Conservation (phyloP, 2,888 invertebrate genomes). For the Elmis aenea region DNA sequence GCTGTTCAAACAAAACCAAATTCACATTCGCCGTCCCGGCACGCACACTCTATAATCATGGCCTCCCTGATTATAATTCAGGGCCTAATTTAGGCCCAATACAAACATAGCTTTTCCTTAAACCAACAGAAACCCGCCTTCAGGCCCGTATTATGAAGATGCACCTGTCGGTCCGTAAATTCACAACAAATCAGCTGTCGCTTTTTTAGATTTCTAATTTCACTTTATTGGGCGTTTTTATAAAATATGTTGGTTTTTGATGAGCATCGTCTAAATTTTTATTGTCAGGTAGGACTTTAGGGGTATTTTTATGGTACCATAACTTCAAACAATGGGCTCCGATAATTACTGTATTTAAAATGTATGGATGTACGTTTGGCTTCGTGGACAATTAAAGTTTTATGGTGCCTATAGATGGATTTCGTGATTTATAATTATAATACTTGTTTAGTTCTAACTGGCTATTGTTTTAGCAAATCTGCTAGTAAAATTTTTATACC, state of each 20-base stretch:
- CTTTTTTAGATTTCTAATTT: slow-evolving; percentile 24
- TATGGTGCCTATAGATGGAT: too few relatives aligned
- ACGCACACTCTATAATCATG: slow-evolving; percentile 38
- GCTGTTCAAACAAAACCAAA: too few relatives aligned
- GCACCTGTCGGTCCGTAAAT: slow-evolving; percentile 38
- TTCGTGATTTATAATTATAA: too few relatives aligned
- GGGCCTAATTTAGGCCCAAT: slow-evolving; percentile 37
- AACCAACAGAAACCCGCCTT: slow-evolving; percentile 37
- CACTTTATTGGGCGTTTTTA: not conserved
- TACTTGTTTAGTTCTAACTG: too few relatives aligned
- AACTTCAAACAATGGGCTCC: too few relatives aligned
- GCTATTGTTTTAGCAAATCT: too few relatives aligned
- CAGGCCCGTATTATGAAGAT: slow-evolving; percentile 26
- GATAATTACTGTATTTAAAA: too few relatives aligned
- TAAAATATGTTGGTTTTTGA: slow-evolving; percentile 1
- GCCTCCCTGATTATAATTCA: slow-evolving; percentile 32
- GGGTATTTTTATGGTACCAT: not conserved
- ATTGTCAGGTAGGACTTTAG: not conserved
- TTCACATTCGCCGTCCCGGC: too few relatives aligned
- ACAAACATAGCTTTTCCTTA: slow-evolving; percentile 40
- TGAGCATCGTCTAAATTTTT: slow-evolving; percentile 1
- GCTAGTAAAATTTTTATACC: too few relatives aligned
- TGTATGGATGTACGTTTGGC: too few relatives aligned
- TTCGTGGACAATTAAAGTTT: too few relatives aligned
- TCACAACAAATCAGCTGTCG: slow-evolving; percentile 39